Conservation (phyloP, 1,140 invertebrate genomes). For the Pogonus chalceus region DNA sequence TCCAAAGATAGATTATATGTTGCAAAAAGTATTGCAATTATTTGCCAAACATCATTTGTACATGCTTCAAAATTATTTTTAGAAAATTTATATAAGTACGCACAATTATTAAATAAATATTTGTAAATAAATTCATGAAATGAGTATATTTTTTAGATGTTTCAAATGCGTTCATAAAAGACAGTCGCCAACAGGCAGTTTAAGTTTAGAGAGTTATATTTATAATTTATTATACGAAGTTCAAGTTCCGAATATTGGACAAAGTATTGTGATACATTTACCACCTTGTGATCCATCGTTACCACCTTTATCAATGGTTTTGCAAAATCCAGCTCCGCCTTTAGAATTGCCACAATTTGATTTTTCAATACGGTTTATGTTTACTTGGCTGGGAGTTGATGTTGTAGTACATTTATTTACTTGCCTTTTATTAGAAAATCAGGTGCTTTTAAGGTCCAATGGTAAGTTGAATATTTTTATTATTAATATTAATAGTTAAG, state of each 20-base stretch:
- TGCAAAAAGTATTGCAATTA: conserved; percentile 87
- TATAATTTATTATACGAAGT: conserved; percentile 89
- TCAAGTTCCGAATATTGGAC: conserved; percentile 72
- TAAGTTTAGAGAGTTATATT: conserved; percentile 85
- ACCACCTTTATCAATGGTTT: conserved; percentile 52
- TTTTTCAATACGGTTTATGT: conserved; percentile 81
- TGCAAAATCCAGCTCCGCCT: conserved; percentile 59
- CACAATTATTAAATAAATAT: conserved; percentile 9
- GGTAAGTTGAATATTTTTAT: conserved; percentile 42
- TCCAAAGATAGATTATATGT: conserved; percentile 88
- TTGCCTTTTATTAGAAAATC: conserved; percentile 92
- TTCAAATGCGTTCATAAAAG: conserved; percentile 62
- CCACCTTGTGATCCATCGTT: conserved; percentile 62
- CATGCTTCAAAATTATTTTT: conserved; percentile 76
- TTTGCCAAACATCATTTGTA: conserved; percentile 85
- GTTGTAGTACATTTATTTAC: conserved; percentile 89
- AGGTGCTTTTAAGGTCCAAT: conserved; percentile 85
- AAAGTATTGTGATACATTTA: conserved; percentile 74
- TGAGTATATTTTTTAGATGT: conserved; percentile 14
- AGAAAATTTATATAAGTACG: conserved; percentile 73
- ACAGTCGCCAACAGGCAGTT: conserved; percentile 54
- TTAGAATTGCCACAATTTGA: conserved; percentile 89
- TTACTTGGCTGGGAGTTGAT: conserved; percentile 78
- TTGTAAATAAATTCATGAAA: neutral
- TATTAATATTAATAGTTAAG: neutral